Percentiles rank a stretch among this genome's conserved stretches.
phyloP scores from a whole-genome alignment of 2,797 vertebrate genomes.

The Emydoidea blandingii region DNA sequence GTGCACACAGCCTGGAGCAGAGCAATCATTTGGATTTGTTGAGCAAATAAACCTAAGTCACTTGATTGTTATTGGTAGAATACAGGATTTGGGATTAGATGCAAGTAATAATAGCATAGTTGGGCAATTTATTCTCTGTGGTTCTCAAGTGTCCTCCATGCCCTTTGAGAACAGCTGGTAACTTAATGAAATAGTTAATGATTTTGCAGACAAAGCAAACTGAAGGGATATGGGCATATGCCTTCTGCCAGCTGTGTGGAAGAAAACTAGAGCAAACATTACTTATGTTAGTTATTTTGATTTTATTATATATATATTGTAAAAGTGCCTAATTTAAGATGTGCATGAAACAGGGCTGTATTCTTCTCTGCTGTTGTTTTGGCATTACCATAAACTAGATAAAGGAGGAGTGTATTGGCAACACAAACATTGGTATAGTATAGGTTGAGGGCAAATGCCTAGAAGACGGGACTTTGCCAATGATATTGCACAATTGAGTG shows the following conservation, averaged over 20 bases:
- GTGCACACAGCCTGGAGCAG: neutral
- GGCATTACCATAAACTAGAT: neutral
- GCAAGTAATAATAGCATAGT: neutral
- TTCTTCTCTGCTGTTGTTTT: neutral
- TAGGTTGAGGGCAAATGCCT: neutral
- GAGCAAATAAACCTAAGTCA: neutral
- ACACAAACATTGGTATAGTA: neutral
- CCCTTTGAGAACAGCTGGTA: neutral
- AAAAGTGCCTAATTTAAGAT: neutral
- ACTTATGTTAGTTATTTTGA: neutral
- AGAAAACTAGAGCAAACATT: neutral
- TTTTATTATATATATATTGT: neutral
- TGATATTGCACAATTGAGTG: too few species aligned
- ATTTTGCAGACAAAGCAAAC: neutral
- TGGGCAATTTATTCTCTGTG: neutral
- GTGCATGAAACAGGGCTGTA: neutral
- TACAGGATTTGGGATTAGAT: neutral
- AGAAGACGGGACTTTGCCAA: neutral
- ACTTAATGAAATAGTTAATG: neutral
- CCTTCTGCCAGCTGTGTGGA: neutral
- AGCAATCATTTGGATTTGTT: neutral
- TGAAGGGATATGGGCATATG: neutral
- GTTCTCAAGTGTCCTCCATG: neutral
- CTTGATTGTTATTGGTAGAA: neutral
- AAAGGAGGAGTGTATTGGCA: neutral